Base-by-base conservation (phyloP, 2,113 vertebrate genomes). In the Reinhardtius hippoglossoides region DNA sequence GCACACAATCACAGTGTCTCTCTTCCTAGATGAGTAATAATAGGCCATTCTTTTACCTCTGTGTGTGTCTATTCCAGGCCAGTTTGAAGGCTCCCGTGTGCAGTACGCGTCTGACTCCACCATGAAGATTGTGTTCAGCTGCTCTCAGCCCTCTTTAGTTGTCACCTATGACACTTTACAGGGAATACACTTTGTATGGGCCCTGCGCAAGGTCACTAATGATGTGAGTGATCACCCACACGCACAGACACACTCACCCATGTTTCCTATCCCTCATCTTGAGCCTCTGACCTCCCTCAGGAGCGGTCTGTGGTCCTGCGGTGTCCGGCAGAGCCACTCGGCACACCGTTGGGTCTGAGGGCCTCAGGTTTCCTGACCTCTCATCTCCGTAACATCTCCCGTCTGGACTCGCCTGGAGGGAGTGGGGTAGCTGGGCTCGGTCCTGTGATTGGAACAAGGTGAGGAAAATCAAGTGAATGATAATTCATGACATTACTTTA, bases 111-210 rank as follows among this genome's bases (percentile, higher is more conserved):
- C 96, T 2, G 98, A 99, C 77, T 87, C 93, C 37, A 91, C 94
- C 16, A 82, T 97, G 92, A 95, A 94, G 89, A 96, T 99, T 1
- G 94, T 98, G 83, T 99, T 98, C 89, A 94, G 96, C 82, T 95
- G 81, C 75, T 73, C 87, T 27, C 92, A 96, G 12, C 98, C 98
- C 3, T 99, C 98, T 75, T 88, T 99, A 9, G 83, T 99, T 61
- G 96, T 99, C 94, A 97, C 95, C 0, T 99, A 98, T 1, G 97
- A 99, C 85, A 94, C 94, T 0, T 82, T 94, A 66, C 98, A 98
- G 86, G 94, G 95, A 83, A 93, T 92, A 48, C 98, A 99, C 86
- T 95, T 95, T 0, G 92, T 99, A 26, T 99, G 98, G 98, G 86
- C 90, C 44, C 94, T 99, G 15, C 95, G 97, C 59, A 96, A 94